Evolutionary conservation across 2,113 vertebrate genomes (phyloP), one percentile per base, ranked within the genome.

Genomic region (Marcusenius ussheri): DNA sequence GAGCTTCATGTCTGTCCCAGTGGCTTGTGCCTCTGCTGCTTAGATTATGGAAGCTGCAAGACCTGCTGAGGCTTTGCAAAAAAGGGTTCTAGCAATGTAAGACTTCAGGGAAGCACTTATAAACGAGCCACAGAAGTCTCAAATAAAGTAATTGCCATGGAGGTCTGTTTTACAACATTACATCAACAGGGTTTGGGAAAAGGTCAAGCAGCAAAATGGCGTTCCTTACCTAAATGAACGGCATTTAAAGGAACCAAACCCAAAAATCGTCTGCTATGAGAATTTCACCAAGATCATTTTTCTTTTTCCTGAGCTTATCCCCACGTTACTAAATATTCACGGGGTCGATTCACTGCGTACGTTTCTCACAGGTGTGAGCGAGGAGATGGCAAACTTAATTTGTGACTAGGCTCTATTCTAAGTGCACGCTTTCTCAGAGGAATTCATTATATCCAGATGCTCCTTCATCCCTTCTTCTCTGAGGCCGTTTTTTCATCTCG

Each of bases 371-470:
- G 89, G 47, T 50, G 66, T 19, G 56, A 50, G 70, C 56, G 27
- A 91, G 88, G 42, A 58, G 89, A 56, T 31, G 74, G 74, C 66
- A 88, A 51, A 89, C 89, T 58, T 87, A 86, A 86, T 89, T 88
- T 89, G 70, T 62, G 85, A 77, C 80, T 83, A 46, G 31, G 50
- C 84, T 88, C 70, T 80, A 89, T 88, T 88, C 87, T 83, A 90
- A 77, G 85, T 87, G 83, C 85, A 50, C 21, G 27, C 74, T 77
- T 87, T 42, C 88, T 70, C 88, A 24, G 27, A 87, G 89, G 90
- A 91, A 66, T 91, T 91, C 90, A 91, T 89, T 91, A 88, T 88
- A 83, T 89, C 89, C 70, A 91, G 51, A 91, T 88, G 88, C 62
- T 53, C 35, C 49, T 87, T 50, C 58, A 53, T 89, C 87, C 53